Percentiles rank a stretch among this genome's conserved stretches.
These are phyloP conservation scores for Acrocephalus arundinaceus DNA, from an alignment of 2,113 vertebrate species.

Conservation along the genomic window DNA sequence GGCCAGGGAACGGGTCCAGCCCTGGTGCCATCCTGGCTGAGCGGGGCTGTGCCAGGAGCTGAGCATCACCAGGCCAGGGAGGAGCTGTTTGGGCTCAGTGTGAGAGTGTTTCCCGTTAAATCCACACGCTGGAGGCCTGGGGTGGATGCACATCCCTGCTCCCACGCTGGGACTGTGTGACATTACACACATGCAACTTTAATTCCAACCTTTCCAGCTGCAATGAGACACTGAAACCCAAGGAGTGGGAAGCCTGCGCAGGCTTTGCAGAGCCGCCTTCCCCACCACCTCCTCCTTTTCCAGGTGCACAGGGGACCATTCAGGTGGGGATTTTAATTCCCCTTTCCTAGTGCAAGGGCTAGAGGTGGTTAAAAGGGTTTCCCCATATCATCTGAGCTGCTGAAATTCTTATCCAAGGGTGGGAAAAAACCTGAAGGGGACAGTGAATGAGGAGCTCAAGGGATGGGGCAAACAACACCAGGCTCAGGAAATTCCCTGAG, in stretches of 20 bases:
- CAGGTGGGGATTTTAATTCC: not conserved
- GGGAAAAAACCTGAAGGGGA: not conserved
- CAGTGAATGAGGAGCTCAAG: not conserved
- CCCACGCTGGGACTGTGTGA: rapidly evolving
- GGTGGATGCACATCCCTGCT: not conserved
- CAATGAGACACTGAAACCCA: not conserved
- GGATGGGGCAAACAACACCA: not conserved
- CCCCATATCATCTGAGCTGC: not conserved
- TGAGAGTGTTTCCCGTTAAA: not conserved
- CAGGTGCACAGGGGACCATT: not conserved
- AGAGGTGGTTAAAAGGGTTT: not conserved
- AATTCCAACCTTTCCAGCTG: not conserved
- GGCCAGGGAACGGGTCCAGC: rapidly evolving
- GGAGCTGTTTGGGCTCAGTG: rapidly evolving
- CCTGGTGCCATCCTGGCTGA: not conserved
- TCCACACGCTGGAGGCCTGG: not conserved
- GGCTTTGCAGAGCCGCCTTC: rapidly evolving
- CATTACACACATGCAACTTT: not conserved
- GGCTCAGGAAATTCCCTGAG: not conserved
- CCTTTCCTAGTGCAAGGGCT: not conserved
- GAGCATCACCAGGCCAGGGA: rapidly evolving
- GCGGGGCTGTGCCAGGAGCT: not conserved
- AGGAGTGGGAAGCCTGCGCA: rapidly evolving
- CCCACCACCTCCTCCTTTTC: not conserved
- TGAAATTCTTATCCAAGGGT: not conserved